A percentile compares a stretch with the other conserved stretches of the same genome.
Evolutionary conservation across 1,140 invertebrate genomes (phyloP).

Genomic region (Theocolax elegans): DNA sequence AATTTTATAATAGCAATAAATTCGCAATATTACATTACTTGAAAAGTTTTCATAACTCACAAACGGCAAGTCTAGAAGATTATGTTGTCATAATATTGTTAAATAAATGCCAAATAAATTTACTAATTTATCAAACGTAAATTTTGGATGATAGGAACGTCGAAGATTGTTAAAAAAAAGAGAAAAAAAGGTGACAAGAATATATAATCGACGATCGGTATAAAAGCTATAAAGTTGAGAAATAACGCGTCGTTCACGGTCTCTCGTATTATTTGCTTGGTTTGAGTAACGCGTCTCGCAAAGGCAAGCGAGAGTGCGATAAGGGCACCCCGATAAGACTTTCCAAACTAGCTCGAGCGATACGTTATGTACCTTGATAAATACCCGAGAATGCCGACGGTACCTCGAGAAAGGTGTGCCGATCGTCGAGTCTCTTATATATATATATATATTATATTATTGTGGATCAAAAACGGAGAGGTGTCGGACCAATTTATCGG

Average conservation of each 20-base stretch:
- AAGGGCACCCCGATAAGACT: slow-evolving; percentile 22
- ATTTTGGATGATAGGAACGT: too few relatives aligned
- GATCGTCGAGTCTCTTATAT: background rate
- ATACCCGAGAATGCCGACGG: slow-evolving; percentile 15
- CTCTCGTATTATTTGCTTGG: slow-evolving; percentile 9
- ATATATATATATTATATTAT: background rate
- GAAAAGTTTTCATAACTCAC: too few relatives aligned
- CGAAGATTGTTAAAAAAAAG: too few relatives aligned
- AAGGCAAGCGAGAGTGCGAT: background rate
- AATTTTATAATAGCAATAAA: too few relatives aligned
- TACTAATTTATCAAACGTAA: too few relatives aligned
- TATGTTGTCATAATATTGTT: too few relatives aligned
- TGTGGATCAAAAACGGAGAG: background rate
- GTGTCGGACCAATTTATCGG: slow-evolving; percentile 9
- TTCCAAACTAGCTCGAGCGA: slow-evolving; percentile 34
- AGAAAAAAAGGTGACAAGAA: too few relatives aligned
- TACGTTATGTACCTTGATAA: slow-evolving; percentile 19
- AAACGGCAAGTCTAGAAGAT: too few relatives aligned
- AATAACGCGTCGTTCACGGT: background rate
- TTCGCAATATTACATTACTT: too few relatives aligned
- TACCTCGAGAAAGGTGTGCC: background rate
- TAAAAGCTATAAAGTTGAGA: too few relatives aligned
- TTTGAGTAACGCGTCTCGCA: slow-evolving; percentile 26
- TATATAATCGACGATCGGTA: too few relatives aligned
- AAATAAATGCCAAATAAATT: too few relatives aligned